Evolutionary conservation across 2,888 invertebrate species (phyloP).

Genomic region (Cyrtodaria siliqua): DNA sequence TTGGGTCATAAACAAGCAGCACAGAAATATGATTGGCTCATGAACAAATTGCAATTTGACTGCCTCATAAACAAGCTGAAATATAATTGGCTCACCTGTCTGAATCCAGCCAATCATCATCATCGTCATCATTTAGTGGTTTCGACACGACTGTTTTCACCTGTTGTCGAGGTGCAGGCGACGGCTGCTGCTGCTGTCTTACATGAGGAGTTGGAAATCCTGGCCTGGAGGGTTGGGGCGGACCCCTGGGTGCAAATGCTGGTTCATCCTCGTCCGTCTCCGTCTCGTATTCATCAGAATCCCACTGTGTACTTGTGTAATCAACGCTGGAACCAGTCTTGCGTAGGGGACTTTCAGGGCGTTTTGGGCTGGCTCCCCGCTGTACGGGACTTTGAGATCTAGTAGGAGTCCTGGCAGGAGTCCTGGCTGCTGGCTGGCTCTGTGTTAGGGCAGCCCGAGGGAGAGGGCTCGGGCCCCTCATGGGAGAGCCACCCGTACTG

Average conservation of each 20-base stretch:
- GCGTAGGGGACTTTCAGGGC: slow-evolving; percentile 55
- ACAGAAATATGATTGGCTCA: too few relatives aligned
- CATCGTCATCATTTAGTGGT: slow-evolving; percentile 66
- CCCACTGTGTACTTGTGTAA: slow-evolving; percentile 81
- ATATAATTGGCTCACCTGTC: slow-evolving; percentile 58
- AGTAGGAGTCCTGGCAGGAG: slow-evolving; percentile 30
- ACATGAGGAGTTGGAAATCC: slow-evolving; percentile 52
- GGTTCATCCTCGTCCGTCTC: slow-evolving; percentile 90
- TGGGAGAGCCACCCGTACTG: slow-evolving; percentile 49
- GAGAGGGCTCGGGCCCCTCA: slow-evolving; percentile 54
- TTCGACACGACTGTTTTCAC: slow-evolving; percentile 69
- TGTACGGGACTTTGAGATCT: slow-evolving; percentile 68
- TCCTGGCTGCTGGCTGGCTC: slow-evolving; percentile 5
- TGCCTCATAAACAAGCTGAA: too few relatives aligned
- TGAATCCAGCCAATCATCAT: slow-evolving; percentile 69
- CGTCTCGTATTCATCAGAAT: slow-evolving; percentile 73
- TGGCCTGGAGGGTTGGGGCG: slow-evolving; percentile 41
- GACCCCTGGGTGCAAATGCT: slow-evolving; percentile 35
- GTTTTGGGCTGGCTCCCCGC: slow-evolving; percentile 33
- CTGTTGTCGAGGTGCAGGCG: slow-evolving; percentile 60
- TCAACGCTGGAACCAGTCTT: slow-evolving; percentile 74
- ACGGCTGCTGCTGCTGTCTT: slow-evolving; percentile 40
- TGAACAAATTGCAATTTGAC: slow-evolving; percentile 1
- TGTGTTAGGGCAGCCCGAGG: slow-evolving; percentile 5
- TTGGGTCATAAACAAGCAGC: too few relatives aligned